Evolutionary conservation across 2,797 vertebrate genomes (phyloP), one percentile per base, ranked within the genome.

Genomic region (Telmatherina bonti): DNA sequence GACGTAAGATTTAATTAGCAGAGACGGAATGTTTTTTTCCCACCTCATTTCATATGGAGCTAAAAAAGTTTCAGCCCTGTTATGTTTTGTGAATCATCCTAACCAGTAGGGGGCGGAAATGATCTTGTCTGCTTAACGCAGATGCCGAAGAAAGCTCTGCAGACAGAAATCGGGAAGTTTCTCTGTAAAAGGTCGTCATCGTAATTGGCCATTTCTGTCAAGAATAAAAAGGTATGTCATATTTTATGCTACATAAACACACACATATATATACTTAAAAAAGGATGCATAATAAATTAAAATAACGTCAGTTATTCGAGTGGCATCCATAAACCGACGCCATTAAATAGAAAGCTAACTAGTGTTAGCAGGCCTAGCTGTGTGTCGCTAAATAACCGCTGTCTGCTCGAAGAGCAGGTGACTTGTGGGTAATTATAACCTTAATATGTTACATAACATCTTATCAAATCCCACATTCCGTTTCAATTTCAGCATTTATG

Each of bases 31-130:
- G n/a, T 31, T 31, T 31, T 7, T 7, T 31, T 31, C 12, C 35
- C 12, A 36, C 11, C 35, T 36, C 12, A 11, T 36, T 36, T 36
- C 10, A 36, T 36, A 12, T 11, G 10, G 35, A 11, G 11, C 10
- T 12, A 15, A 10, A 43, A 43, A 13, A 18, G 41, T 45, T 43
- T 36, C 13, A 45, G 7, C 18, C 41, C 18, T 45, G 11, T 36
- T 11, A 33, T 41, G 2, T n/a, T 7, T 45, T 31, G 2, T 62
- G 15, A 24, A 3, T 38, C 0, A 7, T 43, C 5, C 31, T 2
- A 1, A 13, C 5, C 79, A 55, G 0, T 26, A 18, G 80, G 13
- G 49, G 77, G 70, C 47, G 47, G 29, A 61, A 59, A 6, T 20
- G 43, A 8, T 1, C 6, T 18, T 2, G 13, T 2, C 8, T 33